Evolutionary conservation across 2,888 invertebrate species (phyloP), one percentile per base, ranked within the genome.

Genomic region (Amiota minor): DNA sequence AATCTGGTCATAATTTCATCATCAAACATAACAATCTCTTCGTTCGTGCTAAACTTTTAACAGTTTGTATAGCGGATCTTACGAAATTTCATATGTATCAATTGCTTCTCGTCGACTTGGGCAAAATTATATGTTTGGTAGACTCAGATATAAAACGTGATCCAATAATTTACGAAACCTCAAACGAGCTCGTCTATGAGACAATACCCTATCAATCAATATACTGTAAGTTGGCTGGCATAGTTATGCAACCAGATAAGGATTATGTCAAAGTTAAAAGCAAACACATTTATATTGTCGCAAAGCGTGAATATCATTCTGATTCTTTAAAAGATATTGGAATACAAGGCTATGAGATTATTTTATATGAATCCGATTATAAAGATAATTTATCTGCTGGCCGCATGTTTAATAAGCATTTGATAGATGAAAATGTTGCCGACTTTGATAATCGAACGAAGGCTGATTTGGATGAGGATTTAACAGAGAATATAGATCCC

Each of bases 1-100:
- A 50, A 14, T 3, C 2, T 9, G 67, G 67, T 10, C 12, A 50
- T 10, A 67, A 50, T 50, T 67, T 67, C 23, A 50, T 67, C 11
- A 49, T 67, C 4, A 49, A 67, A 23, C 12, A 20, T 3, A 50
- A 67, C 12, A 11, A 49, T 23, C 18, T 50, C 9, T 67, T 67
- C 50, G 20, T 67, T 49, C 67, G 67, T 14, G 67, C 67, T 20
- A 67, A 67, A 67, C 20, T 67, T 23, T 8, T 67, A 16, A 53
- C 9, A 3, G 23, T n/a, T n/a, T n/a, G n/a, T n/a, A 49, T 12
- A 49, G 9, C 49, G 49, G 12, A 12, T 49, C 49, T 9, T 49
- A n/a, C 8, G 8, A 16, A 10, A 16, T 55, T 18, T 20, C n/a
- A 16, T 6, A 1, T 23, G 1, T 67, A 50, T 50, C 23, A 14